Conservation (phyloP, 2,888 invertebrate species). For the Phengaris arion region DNA sequence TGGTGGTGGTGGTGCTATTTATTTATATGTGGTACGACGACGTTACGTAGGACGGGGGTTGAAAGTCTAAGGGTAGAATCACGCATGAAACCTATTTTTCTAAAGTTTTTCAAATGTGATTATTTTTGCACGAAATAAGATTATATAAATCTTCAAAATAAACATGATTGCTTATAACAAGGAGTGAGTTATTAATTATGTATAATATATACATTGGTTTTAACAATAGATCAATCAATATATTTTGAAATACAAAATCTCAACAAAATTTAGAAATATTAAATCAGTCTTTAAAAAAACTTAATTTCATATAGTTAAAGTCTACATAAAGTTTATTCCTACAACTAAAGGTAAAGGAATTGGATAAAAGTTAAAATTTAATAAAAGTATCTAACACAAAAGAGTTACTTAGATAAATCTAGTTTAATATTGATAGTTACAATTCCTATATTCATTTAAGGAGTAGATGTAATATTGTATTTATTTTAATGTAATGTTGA, state of each 20-base stretch:
- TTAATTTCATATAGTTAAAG: constrained; percentile 38
- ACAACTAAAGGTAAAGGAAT: neutral
- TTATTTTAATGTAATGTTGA: constrained; percentile 26
- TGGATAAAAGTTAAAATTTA: neutral
- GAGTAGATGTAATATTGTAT: constrained; percentile 12
- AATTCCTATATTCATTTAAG: constrained; percentile 46
- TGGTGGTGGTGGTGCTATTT: too few species aligned
- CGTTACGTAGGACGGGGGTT: too few species aligned
- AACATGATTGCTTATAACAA: neutral
- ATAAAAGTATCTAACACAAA: neutral
- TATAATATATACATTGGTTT: constrained; percentile 1
- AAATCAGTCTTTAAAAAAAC: constrained; percentile 39
- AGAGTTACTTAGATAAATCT: neutral
- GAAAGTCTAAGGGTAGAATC: too few species aligned
- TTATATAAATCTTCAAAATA: neutral
- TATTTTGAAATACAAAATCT: constrained; percentile 41
- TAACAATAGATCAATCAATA: neutral
- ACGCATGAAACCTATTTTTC: neutral
- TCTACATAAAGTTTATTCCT: constrained; percentile 40
- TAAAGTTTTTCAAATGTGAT: constrained; percentile 7
- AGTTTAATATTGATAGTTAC: constrained; percentile 32
- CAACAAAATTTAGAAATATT: constrained; percentile 40
- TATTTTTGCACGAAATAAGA: neutral
- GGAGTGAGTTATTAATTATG: neutral
- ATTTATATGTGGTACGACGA: too few species aligned